A percentile compares a stretch with the other conserved stretches of the same genome.
Conservation (phyloP, 2,888 invertebrate genomes). For the Brachypterus glaber region DNA sequence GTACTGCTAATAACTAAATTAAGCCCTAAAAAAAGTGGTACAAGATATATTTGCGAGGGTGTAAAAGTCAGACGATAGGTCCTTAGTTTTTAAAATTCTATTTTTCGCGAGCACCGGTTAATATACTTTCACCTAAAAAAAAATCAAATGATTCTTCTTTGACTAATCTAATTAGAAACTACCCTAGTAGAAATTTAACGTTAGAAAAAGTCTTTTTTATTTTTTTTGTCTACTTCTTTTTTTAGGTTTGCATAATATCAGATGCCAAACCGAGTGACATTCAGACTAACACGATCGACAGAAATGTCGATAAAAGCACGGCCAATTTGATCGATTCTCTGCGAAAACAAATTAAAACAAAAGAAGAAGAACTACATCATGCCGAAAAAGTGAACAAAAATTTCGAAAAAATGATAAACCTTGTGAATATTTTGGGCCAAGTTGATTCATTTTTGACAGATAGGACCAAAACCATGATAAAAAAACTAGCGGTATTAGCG, state of each 20-base stretch:
- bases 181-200: no score
- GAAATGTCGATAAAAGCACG: conserved; percentile 18
- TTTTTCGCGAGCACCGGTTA: no score
- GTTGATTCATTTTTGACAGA: conserved; percentile 44
- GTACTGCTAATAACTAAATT: no score
- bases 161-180: no score
- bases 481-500: conserved; percentile 40
- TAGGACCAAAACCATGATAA: conserved; percentile 37
- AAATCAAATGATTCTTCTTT: no score
- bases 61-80: no score
- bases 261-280: conserved; percentile 20
- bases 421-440: conserved; percentile 44
- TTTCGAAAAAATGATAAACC: conserved; percentile 43
- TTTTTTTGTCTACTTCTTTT: no score
- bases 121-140: no score
- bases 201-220: no score
- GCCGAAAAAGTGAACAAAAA: conserved; percentile 39
- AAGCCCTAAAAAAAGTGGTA: no score
- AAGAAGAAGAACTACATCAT: conserved; percentile 33
- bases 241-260: conserved; percentile 14
- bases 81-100: no score
- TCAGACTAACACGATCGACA: conserved; percentile 19
- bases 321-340: conserved; percentile 25
- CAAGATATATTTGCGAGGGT: no score
- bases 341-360: conserved; percentile 29